Evolutionary conservation across 2,113 vertebrate genomes (phyloP), one percentile per base, ranked within the genome.

Genomic region (Psettodes erumei): DNA sequence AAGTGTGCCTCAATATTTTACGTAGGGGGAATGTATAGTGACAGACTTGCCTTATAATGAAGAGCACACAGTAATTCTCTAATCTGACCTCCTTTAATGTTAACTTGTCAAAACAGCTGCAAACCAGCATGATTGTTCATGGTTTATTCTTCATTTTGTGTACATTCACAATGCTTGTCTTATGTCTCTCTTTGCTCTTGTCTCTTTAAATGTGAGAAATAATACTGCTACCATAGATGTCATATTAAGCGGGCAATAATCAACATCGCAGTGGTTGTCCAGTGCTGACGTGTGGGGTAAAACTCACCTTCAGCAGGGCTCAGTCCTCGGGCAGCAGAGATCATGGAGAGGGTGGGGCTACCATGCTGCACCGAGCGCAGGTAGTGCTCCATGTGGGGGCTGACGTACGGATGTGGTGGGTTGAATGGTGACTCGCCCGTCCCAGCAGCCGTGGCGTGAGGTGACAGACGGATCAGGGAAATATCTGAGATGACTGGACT

Each of bases 301-400:
- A 2, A 83, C 96, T 96, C 93, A 99, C 98, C 96, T 0, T 99
- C 97, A 0, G 97, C 95, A 0, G 98, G 98, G 82, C 98, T 99
- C 81, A 99, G 96, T 67, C 97, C 97, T 58, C 98, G 91, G 23
- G 97, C 96, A 0, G 98, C 96, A 0, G 98, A 98, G 94, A 99
- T 97, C 93, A 98, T 94, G 0, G 98, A 98, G 56, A 99, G 96
- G 0, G 97, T 97, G 73, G 98, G 98, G 85, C 98, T 99, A 89
- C 95, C 68, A 62, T 99, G 98, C 51, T 99, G 98, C 51, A 99
- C 86, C 0, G 98, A 96, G 61, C 96, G 96, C 54, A 99, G 96
- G 93, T 99, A 99, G 86, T 98, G 98, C 90, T 99, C 98, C 97
- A 99, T 96, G 92, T 99, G 97, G 32, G 97, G 96, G 71, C 92